Conservation (phyloP, 2,797 vertebrate species). For the Ctenosaura bakeri region DNA sequence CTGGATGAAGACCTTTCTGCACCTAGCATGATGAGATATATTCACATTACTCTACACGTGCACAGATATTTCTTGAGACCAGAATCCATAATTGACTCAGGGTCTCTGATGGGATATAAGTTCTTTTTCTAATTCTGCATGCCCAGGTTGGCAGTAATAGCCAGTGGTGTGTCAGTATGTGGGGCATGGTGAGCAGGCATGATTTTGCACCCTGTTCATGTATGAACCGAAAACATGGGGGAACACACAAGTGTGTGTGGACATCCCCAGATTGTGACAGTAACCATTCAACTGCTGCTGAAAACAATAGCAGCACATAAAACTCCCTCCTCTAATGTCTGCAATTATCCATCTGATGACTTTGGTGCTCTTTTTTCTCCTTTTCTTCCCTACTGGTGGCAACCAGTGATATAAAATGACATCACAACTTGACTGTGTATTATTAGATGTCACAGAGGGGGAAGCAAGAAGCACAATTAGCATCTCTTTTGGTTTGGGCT, state of each 20-base stretch:
- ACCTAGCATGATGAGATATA: no score
- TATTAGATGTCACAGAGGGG: not conserved
- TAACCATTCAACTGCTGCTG: not conserved
- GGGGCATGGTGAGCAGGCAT: not conserved
- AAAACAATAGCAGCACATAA: not conserved
- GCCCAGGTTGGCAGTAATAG: not conserved
- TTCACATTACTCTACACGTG: not conserved
- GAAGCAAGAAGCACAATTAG: not conserved
- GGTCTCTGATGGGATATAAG: not conserved
- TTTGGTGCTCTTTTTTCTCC: not conserved
- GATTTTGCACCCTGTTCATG: not conserved
- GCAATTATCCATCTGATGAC: not conserved
- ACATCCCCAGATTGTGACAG: no score
- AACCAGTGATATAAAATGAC: not conserved
- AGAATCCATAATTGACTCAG: not conserved
- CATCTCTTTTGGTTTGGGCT: not conserved
- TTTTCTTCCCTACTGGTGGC: not conserved
- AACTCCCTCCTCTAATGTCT: not conserved
- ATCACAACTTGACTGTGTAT: not conserved
- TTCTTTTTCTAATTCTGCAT: not conserved
- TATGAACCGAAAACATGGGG: not conserved
- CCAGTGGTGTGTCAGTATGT: no score
- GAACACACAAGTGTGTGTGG: no score
- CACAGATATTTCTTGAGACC: no score
- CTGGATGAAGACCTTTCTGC: no score